Percentiles rank a stretch among this genome's conserved stretches.
Evolutionary conservation across 1,140 invertebrate genomes (phyloP).

Genomic region (Papilio aristodemus): DNA sequence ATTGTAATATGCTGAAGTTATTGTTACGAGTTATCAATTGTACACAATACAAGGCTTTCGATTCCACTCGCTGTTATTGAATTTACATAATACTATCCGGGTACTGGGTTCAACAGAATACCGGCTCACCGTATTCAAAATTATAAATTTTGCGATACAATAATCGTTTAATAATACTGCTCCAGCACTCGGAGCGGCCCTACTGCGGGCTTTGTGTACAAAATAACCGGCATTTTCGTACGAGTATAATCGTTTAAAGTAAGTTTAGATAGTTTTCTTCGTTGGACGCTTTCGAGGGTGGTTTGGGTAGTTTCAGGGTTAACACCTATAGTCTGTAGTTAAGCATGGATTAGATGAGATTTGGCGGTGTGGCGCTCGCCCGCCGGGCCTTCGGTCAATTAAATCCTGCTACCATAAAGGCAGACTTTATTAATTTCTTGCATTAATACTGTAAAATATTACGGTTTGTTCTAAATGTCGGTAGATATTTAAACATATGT

Average conservation of each 20-base stretch:
- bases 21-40: slow-evolving; percentile 30
- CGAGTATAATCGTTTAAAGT: slow-evolving; percentile 61
- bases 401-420: slow-evolving; percentile 61
- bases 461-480: not conserved
- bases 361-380: slow-evolving; percentile 51
- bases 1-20: slow-evolving; percentile 14
- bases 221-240: slow-evolving; percentile 55
- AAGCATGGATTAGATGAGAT: slow-evolving; percentile 73
- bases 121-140: slow-evolving; percentile 46
- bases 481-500: not conserved
- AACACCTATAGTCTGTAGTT: slow-evolving; percentile 74
- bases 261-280: slow-evolving; percentile 75
- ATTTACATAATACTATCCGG: slow-evolving; percentile 63
- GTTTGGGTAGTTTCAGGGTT: slow-evolving; percentile 60
- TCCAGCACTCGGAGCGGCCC: slow-evolving; percentile 32
- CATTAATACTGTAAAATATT: slow-evolving; percentile 28
- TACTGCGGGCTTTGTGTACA: slow-evolving; percentile 55
- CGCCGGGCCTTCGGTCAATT: slow-evolving; percentile 63
- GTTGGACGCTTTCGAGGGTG: slow-evolving; percentile 52
- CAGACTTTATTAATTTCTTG: slow-evolving; percentile 57
- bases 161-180: slow-evolving; percentile 67
- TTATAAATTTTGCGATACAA: slow-evolving; percentile 60
- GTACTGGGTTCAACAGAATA: slow-evolving; percentile 50
- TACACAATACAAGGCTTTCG: slow-evolving; percentile 48
- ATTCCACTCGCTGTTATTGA: slow-evolving; percentile 48